Conservation (phyloP, 2,113 vertebrate genomes). For the Bostrychus sinensis region DNA sequence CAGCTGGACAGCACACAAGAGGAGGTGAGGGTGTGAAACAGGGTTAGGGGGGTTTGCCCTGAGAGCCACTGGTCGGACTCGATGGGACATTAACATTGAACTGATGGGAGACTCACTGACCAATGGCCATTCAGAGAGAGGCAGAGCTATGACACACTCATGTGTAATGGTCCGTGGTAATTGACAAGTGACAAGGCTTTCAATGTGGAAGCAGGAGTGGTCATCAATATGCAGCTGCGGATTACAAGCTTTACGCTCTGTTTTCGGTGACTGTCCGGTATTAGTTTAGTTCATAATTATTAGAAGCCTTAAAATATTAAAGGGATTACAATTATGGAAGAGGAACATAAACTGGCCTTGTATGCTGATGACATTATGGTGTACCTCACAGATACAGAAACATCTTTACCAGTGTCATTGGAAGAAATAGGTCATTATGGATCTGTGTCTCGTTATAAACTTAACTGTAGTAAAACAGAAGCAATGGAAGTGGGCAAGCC, state of each 20-base stretch:
- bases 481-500: no score
- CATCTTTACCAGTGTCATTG: no score
- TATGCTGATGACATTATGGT: no score
- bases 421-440: no score
- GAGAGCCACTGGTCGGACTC: slow-evolving; percentile 58
- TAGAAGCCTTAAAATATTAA: background rate
- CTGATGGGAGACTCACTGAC: slow-evolving; percentile 67
- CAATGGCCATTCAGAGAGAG: slow-evolving; percentile 51
- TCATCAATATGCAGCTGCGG: slow-evolving; percentile 42
- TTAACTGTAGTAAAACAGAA: no score
- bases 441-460: no score
- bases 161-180: slow-evolving; percentile 77
- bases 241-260: slow-evolving; percentile 34
- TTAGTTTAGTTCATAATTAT: slow-evolving; percentile 19
- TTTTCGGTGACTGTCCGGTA: slow-evolving; percentile 19
- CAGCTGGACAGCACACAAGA: slow-evolving; percentile 85
- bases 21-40: slow-evolving; percentile 79
- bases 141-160: slow-evolving; percentile 59
- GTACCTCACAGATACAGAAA: no score
- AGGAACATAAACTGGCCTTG: no score
- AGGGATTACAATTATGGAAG: no score
- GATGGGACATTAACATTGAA: slow-evolving; percentile 82
- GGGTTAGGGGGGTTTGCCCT: slow-evolving; percentile 48
- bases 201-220: slow-evolving; percentile 52
- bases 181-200: slow-evolving; percentile 70